A percentile compares a stretch with the other conserved stretches of the same genome.
Conservation (phyloP, 2,797 vertebrate genomes). For the Martes flavigula region DNA sequence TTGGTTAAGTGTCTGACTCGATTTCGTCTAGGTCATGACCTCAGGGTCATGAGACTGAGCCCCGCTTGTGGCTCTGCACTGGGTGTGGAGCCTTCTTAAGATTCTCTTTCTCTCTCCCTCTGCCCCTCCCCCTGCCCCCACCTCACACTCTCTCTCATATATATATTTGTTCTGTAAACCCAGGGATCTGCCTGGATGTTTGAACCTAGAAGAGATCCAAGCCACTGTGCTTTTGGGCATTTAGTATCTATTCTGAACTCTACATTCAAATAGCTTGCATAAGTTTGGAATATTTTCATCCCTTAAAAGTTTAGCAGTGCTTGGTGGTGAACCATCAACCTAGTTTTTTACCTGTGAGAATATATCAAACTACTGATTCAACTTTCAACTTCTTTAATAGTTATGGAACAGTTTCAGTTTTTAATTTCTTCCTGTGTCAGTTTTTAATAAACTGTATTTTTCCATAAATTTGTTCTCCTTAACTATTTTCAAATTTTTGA, state of each 20-base stretch:
- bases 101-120: not conserved
- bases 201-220: not conserved
- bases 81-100: not conserved
- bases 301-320: not conserved
- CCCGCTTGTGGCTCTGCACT: not conserved
- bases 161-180: not conserved
- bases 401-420: not conserved
- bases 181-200: not conserved
- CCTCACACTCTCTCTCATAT: not conserved
- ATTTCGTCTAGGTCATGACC: not conserved
- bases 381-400: not conserved
- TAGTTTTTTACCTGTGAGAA: not conserved
- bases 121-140: not conserved
- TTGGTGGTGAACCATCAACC: not conserved
- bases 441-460: not conserved
- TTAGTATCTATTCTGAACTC: not conserved
- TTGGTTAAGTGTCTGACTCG: not conserved
- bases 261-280: not conserved
- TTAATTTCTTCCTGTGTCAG: not conserved
- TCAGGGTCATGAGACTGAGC: not conserved
- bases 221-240: not conserved
- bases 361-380: not conserved
- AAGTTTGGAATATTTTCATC: not conserved
- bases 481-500: not conserved
- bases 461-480: not conserved